A percentile compares a stretch with the other conserved stretches of the same genome.
Conservation (phyloP, 2,888 invertebrate species). For the Acrocyrtus sp. region DNA sequence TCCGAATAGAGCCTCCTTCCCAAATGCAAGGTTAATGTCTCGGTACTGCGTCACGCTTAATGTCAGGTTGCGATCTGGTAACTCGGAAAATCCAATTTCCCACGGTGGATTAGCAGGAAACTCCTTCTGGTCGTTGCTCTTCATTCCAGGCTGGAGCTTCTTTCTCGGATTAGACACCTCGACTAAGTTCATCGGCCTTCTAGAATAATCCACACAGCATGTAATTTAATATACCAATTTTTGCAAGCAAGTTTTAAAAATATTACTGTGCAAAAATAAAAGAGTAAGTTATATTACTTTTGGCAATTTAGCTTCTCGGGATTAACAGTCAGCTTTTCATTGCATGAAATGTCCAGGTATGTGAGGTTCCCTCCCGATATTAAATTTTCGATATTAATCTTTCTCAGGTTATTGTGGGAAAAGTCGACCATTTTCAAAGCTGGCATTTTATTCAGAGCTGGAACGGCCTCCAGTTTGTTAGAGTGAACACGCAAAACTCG, state of each 20-base stretch:
- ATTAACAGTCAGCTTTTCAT: constrained; percentile 83
- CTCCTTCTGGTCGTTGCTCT: constrained; percentile 50
- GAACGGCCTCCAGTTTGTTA: constrained; percentile 79
- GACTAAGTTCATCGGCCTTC: constrained; percentile 82
- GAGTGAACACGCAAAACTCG: constrained; percentile 83
- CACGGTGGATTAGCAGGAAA: constrained; percentile 71
- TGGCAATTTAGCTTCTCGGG: constrained; percentile 65
- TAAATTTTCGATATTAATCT: constrained; percentile 78
- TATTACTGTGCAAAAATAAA: not conserved
- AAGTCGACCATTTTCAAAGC: constrained; percentile 83
- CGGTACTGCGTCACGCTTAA: constrained; percentile 61
- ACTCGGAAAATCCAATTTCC: constrained; percentile 87
- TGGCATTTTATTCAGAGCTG: constrained; percentile 79
- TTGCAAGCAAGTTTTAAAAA: not conserved
- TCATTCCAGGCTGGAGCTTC: constrained; percentile 27
- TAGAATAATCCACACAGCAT: constrained; percentile 27
- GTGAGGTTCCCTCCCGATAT: constrained; percentile 80
- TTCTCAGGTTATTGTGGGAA: constrained; percentile 85
- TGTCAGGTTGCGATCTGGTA: constrained; percentile 73
- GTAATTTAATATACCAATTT: not conserved
- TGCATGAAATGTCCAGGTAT: constrained; percentile 86
- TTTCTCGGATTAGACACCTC: constrained; percentile 78
- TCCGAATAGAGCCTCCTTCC: constrained; percentile 83
- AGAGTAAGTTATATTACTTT: constrained; percentile 45
- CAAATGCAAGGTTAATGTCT: constrained; percentile 60